A percentile compares a stretch with the other conserved stretches of the same genome.
These are phyloP conservation scores for Drosophila funebris DNA, from an alignment of 1,140 invertebrate genomes.

Conservation along the genomic window DNA sequence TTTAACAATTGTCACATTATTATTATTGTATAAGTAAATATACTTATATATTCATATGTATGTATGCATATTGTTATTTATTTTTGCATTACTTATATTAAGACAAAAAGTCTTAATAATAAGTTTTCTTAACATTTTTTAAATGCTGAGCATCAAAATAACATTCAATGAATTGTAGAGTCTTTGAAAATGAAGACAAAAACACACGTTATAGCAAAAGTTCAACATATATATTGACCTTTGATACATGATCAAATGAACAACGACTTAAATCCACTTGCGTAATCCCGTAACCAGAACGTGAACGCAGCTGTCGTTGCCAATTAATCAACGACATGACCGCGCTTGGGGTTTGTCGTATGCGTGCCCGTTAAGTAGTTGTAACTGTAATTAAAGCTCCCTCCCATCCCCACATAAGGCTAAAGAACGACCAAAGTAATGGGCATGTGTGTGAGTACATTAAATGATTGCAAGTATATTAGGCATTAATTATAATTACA, in stretches of 20 bases:
- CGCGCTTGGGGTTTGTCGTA: constrained; percentile 18
- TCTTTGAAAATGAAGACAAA: too few relatives aligned
- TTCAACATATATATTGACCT: too few relatives aligned
- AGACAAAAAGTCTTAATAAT: neutral
- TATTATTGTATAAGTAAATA: neutral
- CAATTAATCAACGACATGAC: constrained; percentile 67
- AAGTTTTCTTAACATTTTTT: neutral
- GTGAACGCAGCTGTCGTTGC: constrained; percentile 24
- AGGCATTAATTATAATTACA: constrained; percentile 66
- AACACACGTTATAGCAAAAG: too few relatives aligned
- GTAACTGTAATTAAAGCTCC: constrained; percentile 67
- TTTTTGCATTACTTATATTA: neutral
- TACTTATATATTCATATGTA: neutral
- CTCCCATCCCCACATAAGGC: constrained; percentile 18
- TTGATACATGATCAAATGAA: neutral
- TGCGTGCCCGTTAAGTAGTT: constrained; percentile 30
- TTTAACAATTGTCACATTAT: neutral
- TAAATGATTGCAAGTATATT: constrained; percentile 47
- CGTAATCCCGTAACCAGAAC: constrained; percentile 40
- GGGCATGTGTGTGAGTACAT: constrained; percentile 5
- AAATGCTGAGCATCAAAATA: too few relatives aligned
- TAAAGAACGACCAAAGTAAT: constrained; percentile 12
- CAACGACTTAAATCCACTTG: constrained; percentile 47
- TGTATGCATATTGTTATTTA: neutral
- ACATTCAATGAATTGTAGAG: too few relatives aligned